These are phyloP conservation scores for Lates calcarifer DNA, from an alignment of 2,113 vertebrate genomes.

Conservation along the genomic window DNA sequence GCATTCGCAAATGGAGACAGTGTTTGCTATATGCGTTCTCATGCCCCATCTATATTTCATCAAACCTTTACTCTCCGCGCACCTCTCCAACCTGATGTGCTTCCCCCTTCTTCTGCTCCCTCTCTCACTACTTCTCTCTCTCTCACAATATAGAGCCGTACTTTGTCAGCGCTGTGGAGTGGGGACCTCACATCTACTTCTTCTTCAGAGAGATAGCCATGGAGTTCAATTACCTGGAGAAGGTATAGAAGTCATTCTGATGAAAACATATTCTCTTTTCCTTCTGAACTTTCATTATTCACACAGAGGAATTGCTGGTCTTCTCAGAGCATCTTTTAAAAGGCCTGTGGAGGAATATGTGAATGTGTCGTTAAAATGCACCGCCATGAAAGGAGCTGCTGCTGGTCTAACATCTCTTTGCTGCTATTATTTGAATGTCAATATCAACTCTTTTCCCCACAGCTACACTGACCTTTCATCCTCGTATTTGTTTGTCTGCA, in stretches of 20 bases:
- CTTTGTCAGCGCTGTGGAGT: conserved; percentile 94
- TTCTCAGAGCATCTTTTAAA: conserved; percentile 32
- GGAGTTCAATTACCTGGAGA: conserved; percentile 98
- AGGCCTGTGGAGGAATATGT: conserved; percentile 8
- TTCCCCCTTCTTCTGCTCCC: not conserved
- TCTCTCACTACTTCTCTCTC: not conserved
- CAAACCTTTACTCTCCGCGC: not conserved
- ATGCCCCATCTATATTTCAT: conserved; percentile 44
- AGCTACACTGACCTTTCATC: conserved; percentile 54
- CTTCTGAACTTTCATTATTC: conserved; percentile 17
- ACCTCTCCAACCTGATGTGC: not conserved
- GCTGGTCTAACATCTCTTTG: conserved; percentile 14
- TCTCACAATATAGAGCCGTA: conserved; percentile 87
- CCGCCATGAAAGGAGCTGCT: not conserved
- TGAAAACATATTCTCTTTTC: not conserved
- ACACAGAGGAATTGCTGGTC: not conserved
- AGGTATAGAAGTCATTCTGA: conserved; percentile 83
- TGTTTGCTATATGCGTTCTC: conserved; percentile 30
- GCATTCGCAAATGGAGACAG: conserved; percentile 34
- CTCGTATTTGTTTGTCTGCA: conserved; percentile 52
- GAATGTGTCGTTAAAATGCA: conserved; percentile 15
- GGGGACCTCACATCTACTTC: conserved; percentile 96
- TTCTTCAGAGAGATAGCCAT: conserved; percentile 99
- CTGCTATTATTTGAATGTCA: conserved; percentile 63
- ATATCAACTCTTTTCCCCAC: conserved; percentile 35